Conservation (phyloP, 2,113 vertebrate species). For the Rhizomys pruinosus region DNA sequence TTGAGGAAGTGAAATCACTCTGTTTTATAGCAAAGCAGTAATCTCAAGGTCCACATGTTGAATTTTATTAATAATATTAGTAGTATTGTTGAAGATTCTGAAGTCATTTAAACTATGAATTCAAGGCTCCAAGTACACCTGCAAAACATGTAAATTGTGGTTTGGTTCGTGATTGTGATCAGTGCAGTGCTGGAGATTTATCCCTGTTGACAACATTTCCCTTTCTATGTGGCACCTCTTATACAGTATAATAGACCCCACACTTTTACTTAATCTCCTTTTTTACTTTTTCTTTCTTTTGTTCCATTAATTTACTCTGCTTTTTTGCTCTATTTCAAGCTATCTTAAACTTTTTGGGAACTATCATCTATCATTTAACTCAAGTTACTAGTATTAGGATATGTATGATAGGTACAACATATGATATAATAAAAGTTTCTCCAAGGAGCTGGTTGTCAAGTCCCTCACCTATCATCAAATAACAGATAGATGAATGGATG, state of each 20-base stretch:
- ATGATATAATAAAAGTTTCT: not conserved
- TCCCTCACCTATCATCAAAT: not conserved
- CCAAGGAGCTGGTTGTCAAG: not conserved
- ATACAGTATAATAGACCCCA: not conserved
- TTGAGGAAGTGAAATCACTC: constrained; percentile 79
- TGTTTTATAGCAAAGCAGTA: constrained; percentile 80
- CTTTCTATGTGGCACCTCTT: not conserved
- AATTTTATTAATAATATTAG: constrained; percentile 36
- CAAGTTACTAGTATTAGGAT: not conserved
- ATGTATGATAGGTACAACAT: not conserved
- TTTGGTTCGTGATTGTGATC: constrained; percentile 72
- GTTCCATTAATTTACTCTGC: not conserved
- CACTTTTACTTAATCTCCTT: not conserved
- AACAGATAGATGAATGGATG: not conserved
- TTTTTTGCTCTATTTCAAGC: constrained; percentile 41
- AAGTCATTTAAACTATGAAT: constrained; percentile 82
- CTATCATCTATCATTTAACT: constrained; percentile 3
- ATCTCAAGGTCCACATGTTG: constrained; percentile 79
- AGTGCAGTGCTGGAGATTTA: constrained; percentile 51
- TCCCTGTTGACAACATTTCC: constrained; percentile 13
- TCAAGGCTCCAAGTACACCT: constrained; percentile 71
- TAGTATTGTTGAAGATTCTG: constrained; percentile 74
- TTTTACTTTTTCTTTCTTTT: not conserved
- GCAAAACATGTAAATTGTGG: constrained; percentile 80
- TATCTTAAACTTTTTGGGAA: not conserved